Conservation (phyloP, 92 coral and sea anemone genomes). For the Bergia sp. region DNA sequence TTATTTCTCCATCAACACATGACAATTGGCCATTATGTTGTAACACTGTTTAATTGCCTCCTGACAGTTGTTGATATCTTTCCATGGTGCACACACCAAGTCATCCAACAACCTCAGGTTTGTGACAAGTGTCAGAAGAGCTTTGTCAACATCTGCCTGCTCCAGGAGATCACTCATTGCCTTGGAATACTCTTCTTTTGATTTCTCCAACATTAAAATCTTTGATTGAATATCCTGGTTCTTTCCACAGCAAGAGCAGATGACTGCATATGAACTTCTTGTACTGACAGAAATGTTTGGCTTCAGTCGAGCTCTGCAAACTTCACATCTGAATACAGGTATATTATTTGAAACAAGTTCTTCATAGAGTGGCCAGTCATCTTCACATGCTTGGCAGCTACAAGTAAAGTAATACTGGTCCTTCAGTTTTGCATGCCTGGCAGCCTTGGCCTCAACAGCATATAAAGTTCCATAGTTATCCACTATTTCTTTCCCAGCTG, state of each 20-base stretch:
- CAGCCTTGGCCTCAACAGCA: constrained; percentile 75
- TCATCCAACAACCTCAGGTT: constrained; percentile 80
- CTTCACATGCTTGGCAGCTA: constrained; percentile 74
- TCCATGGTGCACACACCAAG: constrained; percentile 86
- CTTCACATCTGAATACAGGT: constrained; percentile 68
- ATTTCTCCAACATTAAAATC: constrained; percentile 56
- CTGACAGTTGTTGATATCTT: constrained; percentile 85
- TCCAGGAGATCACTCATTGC: constrained; percentile 80
- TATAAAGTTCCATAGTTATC: constrained; percentile 94
- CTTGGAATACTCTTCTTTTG: constrained; percentile 59
- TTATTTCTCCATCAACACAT: constrained; percentile 49
- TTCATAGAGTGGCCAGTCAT: constrained; percentile 79
- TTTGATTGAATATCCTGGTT: constrained; percentile 61
- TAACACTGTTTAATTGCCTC: constrained; percentile 95
- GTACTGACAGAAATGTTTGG: neutral
- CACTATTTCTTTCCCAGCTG: constrained; percentile 80
- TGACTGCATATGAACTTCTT: constrained; percentile 14
- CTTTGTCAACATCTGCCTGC: constrained; percentile 67
- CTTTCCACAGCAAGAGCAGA: constrained; percentile 43
- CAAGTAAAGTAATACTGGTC: constrained; percentile 89
- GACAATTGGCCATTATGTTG: constrained; percentile 82
- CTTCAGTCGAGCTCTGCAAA: constrained; percentile 56
- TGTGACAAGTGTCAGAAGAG: constrained; percentile 69
- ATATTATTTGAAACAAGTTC: constrained; percentile 50
- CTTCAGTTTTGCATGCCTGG: constrained; percentile 66